A percentile compares a stretch with the other conserved stretches of the same genome.
phyloP scores from a whole-genome alignment of 2,888 invertebrate genomes.

The Trichogramma evanescens region DNA sequence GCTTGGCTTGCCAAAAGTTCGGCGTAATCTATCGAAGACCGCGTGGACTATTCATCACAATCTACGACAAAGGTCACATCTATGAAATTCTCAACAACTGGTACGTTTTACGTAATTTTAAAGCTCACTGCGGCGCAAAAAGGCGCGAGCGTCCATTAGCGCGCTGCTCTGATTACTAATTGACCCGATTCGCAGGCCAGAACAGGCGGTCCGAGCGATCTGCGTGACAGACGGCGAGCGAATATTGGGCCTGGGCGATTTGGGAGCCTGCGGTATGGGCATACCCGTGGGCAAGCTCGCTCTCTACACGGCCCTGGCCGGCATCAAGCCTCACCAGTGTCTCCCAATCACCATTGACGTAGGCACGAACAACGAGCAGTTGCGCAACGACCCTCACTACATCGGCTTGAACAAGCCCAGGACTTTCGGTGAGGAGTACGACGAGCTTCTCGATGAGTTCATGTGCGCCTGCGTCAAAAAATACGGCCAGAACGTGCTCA shows the following conservation, averaged over 20 bases:
- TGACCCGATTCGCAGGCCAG: constrained; percentile 59
- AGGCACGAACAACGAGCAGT: constrained; percentile 84
- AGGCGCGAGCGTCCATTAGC: neutral
- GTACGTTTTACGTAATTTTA: constrained; percentile 51
- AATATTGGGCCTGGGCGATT: constrained; percentile 91
- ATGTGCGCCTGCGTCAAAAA: constrained; percentile 87
- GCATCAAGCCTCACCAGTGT: constrained; percentile 93
- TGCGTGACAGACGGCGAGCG: constrained; percentile 97
- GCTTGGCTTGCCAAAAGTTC: constrained; percentile 93
- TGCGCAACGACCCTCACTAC: constrained; percentile 89
- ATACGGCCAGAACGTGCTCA: constrained; percentile 78
- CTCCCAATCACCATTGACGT: constrained; percentile 91
- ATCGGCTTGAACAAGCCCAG: constrained; percentile 85
- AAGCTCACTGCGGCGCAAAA: neutral
- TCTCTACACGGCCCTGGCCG: constrained; percentile 91
- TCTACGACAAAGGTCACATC: constrained; percentile 88
- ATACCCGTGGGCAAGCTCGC: constrained; percentile 96
- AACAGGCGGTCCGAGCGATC: constrained; percentile 76
- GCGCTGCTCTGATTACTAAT: neutral
- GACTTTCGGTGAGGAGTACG: constrained; percentile 78
- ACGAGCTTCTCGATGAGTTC: constrained; percentile 92
- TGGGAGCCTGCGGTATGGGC: constrained; percentile 96
- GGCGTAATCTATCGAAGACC: constrained; percentile 91
- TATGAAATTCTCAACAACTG: constrained; percentile 88
- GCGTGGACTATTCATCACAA: constrained; percentile 90